A percentile compares a stretch with the other conserved stretches of the same genome.
Conservation (phyloP, 1,140 invertebrate genomes). For the Ips typographus region DNA sequence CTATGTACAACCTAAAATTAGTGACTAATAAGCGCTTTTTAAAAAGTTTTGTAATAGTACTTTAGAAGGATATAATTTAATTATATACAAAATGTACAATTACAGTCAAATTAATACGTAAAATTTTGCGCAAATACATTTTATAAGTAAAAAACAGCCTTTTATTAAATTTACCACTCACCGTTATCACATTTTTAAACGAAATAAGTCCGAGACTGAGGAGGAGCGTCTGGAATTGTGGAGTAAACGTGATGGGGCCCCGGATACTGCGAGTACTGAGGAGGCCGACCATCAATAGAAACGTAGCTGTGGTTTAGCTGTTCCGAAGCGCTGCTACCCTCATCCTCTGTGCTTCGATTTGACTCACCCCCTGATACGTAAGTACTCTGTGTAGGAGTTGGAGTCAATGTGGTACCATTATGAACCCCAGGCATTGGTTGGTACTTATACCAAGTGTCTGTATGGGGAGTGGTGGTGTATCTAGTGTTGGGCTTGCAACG, state of each 20-base stretch:
- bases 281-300: slow-evolving; percentile 50
- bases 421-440: slow-evolving; percentile 51
- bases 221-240: slow-evolving; percentile 50
- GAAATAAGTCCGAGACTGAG: slow-evolving; percentile 51
- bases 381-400: slow-evolving; percentile 64
- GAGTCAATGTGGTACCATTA: slow-evolving; percentile 52
- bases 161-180: slow-evolving; percentile 2
- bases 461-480: slow-evolving; percentile 60
- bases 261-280: slow-evolving; percentile 47
- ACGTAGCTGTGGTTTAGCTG: slow-evolving; percentile 52
- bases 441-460: slow-evolving; percentile 58
- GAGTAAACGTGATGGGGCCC: slow-evolving; percentile 50
- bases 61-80: slow-evolving; percentile 1
- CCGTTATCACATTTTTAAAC: slow-evolving; percentile 43
- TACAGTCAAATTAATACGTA: slow-evolving; percentile 21
- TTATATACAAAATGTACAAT: slow-evolving; percentile 44
- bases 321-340: slow-evolving; percentile 58
- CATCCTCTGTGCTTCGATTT: slow-evolving; percentile 60
- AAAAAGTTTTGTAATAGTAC: slow-evolving; percentile 26
- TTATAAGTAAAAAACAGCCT: slow-evolving; percentile 34
- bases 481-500: slow-evolving; percentile 50
- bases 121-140: slow-evolving; percentile 17
- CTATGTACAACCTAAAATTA: slow-evolving; percentile 50
- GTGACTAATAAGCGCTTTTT: slow-evolving; percentile 50
- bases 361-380: slow-evolving; percentile 66